A percentile compares a stretch with the other conserved stretches of the same genome.
These are phyloP conservation scores for Pocillopora verrucosa DNA, from an alignment of 64 coral and sea anemone species.

Conservation along the genomic window DNA sequence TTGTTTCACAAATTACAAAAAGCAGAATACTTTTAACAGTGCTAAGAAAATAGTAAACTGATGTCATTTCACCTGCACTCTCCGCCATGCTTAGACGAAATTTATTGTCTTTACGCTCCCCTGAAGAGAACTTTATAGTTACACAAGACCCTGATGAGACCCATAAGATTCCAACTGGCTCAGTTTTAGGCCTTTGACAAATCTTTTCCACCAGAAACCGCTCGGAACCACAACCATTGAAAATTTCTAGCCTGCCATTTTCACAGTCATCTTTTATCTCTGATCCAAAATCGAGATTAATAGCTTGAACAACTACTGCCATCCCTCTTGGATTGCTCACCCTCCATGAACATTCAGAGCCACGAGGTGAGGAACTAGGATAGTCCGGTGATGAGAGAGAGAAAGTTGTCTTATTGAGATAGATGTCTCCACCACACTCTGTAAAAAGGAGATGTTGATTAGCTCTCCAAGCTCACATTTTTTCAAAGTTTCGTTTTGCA, in stretches of 20 bases:
- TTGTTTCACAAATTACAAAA: too few relatives aligned
- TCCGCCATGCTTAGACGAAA: slow-evolving; percentile 49
- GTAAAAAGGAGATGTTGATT: background rate
- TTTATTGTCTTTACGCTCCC: slow-evolving; percentile 40
- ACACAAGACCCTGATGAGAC: slow-evolving; percentile 71
- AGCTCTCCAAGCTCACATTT: background rate
- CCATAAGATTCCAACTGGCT: slow-evolving; percentile 51
- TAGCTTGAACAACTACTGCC: slow-evolving; percentile 7
- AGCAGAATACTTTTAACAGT: too few relatives aligned
- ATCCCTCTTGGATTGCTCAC: slow-evolving; percentile 13
- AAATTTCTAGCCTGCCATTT: slow-evolving; percentile 76
- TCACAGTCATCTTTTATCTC: slow-evolving; percentile 15
- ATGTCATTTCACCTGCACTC: background rate
- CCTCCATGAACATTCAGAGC: slow-evolving; percentile 25
- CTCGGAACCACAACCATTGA: slow-evolving; percentile 62
- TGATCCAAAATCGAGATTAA: slow-evolving; percentile 30
- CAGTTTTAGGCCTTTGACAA: background rate
- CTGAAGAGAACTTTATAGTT: slow-evolving; percentile 71
- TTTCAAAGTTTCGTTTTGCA: too few relatives aligned
- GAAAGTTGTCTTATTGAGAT: slow-evolving; percentile 4
- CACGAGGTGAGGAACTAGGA: background rate
- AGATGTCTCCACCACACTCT: background rate
- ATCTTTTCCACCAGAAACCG: slow-evolving; percentile 77
- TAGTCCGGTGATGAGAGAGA: slow-evolving; percentile 42
- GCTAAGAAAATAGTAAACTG: background rate